Evolutionary conservation across 2,797 vertebrate genomes (phyloP), one percentile per base, ranked within the genome.

Genomic region (Argentina silus): DNA sequence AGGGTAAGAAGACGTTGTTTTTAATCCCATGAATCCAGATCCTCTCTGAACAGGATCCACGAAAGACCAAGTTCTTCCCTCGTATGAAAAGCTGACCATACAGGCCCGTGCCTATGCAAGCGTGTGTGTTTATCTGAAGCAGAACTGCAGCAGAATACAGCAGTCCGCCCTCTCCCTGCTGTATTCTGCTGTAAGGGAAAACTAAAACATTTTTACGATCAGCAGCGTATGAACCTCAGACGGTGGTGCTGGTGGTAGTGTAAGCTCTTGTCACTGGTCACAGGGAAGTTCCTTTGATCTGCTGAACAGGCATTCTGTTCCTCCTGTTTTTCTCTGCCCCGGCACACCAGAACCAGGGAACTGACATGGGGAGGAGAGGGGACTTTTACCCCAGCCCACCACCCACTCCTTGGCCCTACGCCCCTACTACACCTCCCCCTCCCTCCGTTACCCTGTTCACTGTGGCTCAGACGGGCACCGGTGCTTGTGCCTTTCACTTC

Each of bases 401-500:
- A 42, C 42, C 60, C 45, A 27, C 79, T 86, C 82, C 77, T 75
- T 48, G 45, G 75, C 78, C 78, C 87, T 72, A 11, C 78, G 51
- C 69, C 73, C 73, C 77, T 53, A 57, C 75, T 75, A 59, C 72
- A 47, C 19, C 17, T 44, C 80, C 76, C 61, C 27, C 77, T 11
- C 69, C 80, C 27, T 67, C 79, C 47, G 65, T 74, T 55, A 73
- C 62, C 83, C 69, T 74, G 73, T 74, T 86, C 84, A 69, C 63
- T 43, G 69, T 74, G 80, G 67, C 76, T 79, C 66, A 14, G 83
- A 79, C 67, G 77, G 80, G 79, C 68, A 70, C 82, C 66, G 68
- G 83, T 57, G 7, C 85, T 78, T 85, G 87, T 88, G 87, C 90
- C 87, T 93, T 91, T 93, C 86, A 85, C 90, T 94, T 92, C 87